Base-by-base conservation (phyloP, 1,140 invertebrate species). In the Magallana ariakensis region DNA sequence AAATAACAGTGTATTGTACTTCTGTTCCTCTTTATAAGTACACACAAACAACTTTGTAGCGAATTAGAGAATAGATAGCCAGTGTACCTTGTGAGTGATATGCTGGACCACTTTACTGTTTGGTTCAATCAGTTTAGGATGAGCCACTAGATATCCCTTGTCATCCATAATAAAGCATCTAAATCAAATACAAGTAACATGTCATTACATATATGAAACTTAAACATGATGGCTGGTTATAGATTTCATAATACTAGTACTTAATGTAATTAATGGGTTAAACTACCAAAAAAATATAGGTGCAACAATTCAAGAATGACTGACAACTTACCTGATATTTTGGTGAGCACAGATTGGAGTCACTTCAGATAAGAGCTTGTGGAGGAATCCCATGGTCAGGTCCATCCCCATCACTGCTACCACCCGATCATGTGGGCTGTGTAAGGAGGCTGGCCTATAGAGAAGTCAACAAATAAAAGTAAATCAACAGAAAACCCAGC, bases 121-220 rank as follows among this genome's bases (percentile, higher is more conserved):
- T 0, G 97, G 96, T 92, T 97, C 96, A 91, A 97, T 95, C 84
- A 98, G 94, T 54, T 96, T 96, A 8, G 97, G 97, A 95, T 99
- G 98, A 2, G 97, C 97, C 54, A 99, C 96, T 57, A 99, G 94
- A 94, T 98, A 98, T 0, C 98, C 98, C 90, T 96, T 96, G 92
- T 98, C 97, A 94, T 99, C 98, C 96, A 98, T 97, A 15, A 99
- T 94, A 90, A 99, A 97, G 95, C 98, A 99, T 91, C 97, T 93
- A 88, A n/a, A 89, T 88, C 1, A 80, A 60, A 55, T 33, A n/a
- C 0, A 85, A 22, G 56, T 60, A 60, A 19, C 7, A 10, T 75
- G 70, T 54, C 15, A 16, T 80, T 70, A 66, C 1, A 19, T 46
- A 75, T 60, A 55, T 22, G 55, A 58, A 62, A 22, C 16, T 62